A percentile compares a stretch with the other conserved stretches of the same genome.
These are phyloP conservation scores for Drosophila suzukii DNA, from an alignment of 1,140 invertebrate genomes.

Conservation along the genomic window DNA sequence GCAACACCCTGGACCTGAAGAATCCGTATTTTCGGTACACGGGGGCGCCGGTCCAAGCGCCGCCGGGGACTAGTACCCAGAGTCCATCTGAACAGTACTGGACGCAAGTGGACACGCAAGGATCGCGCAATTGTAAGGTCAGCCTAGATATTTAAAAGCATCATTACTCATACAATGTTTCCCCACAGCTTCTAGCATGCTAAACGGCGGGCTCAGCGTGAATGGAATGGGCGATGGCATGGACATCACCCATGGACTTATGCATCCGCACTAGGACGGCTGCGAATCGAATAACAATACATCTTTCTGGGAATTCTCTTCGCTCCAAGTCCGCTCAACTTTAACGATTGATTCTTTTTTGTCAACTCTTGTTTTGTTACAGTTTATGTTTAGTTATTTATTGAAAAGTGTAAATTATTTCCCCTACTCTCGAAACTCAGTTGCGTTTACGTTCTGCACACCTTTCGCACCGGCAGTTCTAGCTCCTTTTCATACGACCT, in stretches of 20 bases:
- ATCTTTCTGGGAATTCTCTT: slow-evolving; percentile 42
- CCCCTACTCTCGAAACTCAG: slow-evolving; percentile 7
- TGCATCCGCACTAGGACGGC: slow-evolving; percentile 65
- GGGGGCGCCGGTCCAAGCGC: slow-evolving; percentile 93
- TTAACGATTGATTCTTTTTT: slow-evolving; percentile 17
- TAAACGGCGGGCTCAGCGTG: slow-evolving; percentile 92
- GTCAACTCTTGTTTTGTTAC: slow-evolving; percentile 28
- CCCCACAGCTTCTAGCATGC: slow-evolving; percentile 89
- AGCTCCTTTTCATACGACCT: background rate
- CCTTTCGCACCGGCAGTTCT: background rate
- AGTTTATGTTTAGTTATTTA: slow-evolving; percentile 46
- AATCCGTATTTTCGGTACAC: slow-evolving; percentile 99
- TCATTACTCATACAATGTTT: slow-evolving; percentile 10
- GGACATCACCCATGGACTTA: slow-evolving; percentile 85
- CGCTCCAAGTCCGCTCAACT: slow-evolving; percentile 19
- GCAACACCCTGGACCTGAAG: slow-evolving; percentile 98
- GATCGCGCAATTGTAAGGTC: slow-evolving; percentile 74
- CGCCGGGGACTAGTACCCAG: slow-evolving; percentile 94
- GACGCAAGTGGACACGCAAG: slow-evolving; percentile 91
- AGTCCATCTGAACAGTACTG: slow-evolving; percentile 97
- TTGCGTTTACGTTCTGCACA: slow-evolving; percentile 6
- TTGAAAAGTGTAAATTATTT: slow-evolving; percentile 52
- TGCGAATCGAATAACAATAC: slow-evolving; percentile 21
- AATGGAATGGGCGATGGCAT: slow-evolving; percentile 91
- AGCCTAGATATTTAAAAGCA: background rate